A percentile compares a stretch with the other conserved stretches of the same genome.
Conservation (phyloP, 2,888 invertebrate genomes). For the Iphiclides podalirius region DNA sequence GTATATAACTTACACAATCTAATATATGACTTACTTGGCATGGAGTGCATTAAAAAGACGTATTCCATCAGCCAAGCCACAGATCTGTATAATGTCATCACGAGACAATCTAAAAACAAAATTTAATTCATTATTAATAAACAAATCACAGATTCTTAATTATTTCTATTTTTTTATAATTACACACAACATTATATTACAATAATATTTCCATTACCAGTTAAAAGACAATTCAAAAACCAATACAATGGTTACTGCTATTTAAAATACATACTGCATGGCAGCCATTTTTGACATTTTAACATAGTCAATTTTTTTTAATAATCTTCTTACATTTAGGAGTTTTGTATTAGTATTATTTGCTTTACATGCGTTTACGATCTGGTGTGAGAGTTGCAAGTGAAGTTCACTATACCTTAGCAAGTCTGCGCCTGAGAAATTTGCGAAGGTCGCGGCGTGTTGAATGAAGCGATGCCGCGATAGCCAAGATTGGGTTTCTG, state of each 20-base stretch:
- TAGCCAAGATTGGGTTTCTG: constrained; percentile 90
- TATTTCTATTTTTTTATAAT: neutral
- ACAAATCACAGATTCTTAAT: neutral
- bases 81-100: constrained; percentile 96
- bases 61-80: constrained; percentile 96
- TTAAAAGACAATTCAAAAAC: too few relatives aligned
- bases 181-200: too few relatives aligned
- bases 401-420: constrained; percentile 83
- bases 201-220: too few relatives aligned
- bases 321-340: too few relatives aligned
- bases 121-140: neutral
- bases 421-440: constrained; percentile 94
- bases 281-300: too few relatives aligned
- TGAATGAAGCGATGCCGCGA: constrained; percentile 87
- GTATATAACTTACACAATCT: too few relatives aligned
- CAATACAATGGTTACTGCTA: too few relatives aligned
- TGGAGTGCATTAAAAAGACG: constrained; percentile 94
- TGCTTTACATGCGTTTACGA: too few relatives aligned
- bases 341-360: too few relatives aligned
- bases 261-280: too few relatives aligned
- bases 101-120: constrained; percentile 82
- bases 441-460: constrained; percentile 88
- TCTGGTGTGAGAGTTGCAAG: too few relatives aligned
- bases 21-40: constrained; percentile 89
- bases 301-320: too few relatives aligned